Evolutionary conservation across 2,888 invertebrate genomes (phyloP), one percentile per base, ranked within the genome.

Genomic region (Xestia c-nigrum): DNA sequence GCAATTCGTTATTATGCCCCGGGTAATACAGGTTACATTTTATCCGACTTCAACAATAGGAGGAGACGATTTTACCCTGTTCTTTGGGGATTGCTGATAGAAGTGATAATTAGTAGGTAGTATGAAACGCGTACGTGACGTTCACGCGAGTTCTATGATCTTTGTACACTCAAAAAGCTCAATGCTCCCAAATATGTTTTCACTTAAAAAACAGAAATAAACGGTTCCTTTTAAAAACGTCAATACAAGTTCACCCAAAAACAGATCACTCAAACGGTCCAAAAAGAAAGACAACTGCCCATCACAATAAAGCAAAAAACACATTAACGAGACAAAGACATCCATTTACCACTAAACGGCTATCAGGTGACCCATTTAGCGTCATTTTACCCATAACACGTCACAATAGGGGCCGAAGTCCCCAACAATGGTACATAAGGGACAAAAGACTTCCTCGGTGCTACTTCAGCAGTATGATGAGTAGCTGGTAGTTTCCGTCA

Each of bases 371-470:
- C 77, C 81, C 69, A 81, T 77, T 63, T 74, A 52, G 63, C 69
- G 50, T 76, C 76, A 80, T 84, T 74, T 80, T 84, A 84, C 81
- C 57, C 38, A 72, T 72, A 69, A 74, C 74, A 57, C 21, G 14
- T 31, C 57, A 80, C 76, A 85, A 77, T 77, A 43, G 43, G 24
- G 81, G 12, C 47, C 55, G 47, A 47, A 55, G 63, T 50, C 31
- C 65, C 38, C 19, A 65, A 85, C 81, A 77, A 77, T 74, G 73
- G 68, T 79, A 66, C n/a, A 47, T 10, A 40, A 10, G 43, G 75
- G 63, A 86, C 85, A 87, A 86, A 80, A 64, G 83, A 47, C 65
- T 80, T 86, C 78, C 69, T 68, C 65, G 31, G 55, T 19, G 70
- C 40, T 52, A 72, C 77, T 72, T 64, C 63, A 64, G 59, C n/a